Evolutionary conservation across 2,113 vertebrate genomes (phyloP), one percentile per base, ranked within the genome.

Genomic region (Scolopax mira): DNA sequence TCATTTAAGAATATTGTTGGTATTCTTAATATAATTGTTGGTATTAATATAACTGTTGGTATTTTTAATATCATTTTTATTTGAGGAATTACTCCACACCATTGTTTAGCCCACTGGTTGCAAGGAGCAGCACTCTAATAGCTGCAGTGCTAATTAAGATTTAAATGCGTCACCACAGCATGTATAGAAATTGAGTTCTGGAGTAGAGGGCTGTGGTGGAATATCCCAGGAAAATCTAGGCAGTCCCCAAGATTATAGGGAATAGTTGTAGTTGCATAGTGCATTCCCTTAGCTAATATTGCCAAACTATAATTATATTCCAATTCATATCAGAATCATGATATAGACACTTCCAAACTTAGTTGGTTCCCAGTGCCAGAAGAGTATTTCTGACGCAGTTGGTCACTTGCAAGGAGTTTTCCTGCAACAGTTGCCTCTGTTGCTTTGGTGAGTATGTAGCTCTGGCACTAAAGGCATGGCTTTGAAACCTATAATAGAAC

Each of bases 271-370:
- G 52, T 35, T 79, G 7, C 79, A 10, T 79, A 64, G 60, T 37
- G 21, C 22, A 6, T 65, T 75, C 37, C 28, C 58, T 28, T 86
- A 55, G 42, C 54, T 77, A 30, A 54, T 66, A 17, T 39, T 51
- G 28, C 51, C 52, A n/a, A n/a, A n/a, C n/a, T n/a, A n/a, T 48
- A 30, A 12, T 39, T 25, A 17, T 66, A 44, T 79, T 85, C 22
- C n/a, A 49, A 9, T 16, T 44, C 64, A 0, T 60, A 15, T 4
- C 14, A 19, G 17, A 70, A 1, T 19, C 22, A 5, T 55, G 18
- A 33, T 60, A 4, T 0, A 54, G n/a, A 31, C 10, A 13, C 7
- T 64, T 92, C 9, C 44, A 90, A 69, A 73, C 21, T 24, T 23
- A 25, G 16, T 31, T 93, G 31, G 37, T 41, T 73, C 11, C n/a